Conservation (phyloP, 2,113 vertebrate species). For the Naja naja region DNA sequence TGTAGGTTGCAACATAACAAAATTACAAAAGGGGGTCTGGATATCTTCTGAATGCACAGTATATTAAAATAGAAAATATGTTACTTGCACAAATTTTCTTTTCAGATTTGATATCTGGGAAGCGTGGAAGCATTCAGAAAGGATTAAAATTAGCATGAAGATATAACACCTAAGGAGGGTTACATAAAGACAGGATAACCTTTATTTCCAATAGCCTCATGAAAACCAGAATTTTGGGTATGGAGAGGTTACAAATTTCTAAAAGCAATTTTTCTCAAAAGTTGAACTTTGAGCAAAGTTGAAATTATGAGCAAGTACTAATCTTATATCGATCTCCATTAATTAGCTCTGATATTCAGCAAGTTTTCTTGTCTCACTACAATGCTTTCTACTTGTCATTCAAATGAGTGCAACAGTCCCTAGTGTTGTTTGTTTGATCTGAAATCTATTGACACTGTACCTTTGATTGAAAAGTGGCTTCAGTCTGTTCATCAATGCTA, state of each 20-base stretch:
- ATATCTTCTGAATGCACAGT: background rate
- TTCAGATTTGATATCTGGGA: background rate
- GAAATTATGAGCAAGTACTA: background rate
- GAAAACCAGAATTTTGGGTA: background rate
- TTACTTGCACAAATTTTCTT: background rate
- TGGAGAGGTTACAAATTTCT: background rate
- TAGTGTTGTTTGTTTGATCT: rapidly evolving
- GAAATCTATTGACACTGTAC: slow-evolving; percentile 36
- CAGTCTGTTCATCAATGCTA: slow-evolving; percentile 67
- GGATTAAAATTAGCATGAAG: background rate
- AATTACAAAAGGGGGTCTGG: background rate
- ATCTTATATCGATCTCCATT: background rate
- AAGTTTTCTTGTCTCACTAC: background rate
- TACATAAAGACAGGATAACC: background rate
- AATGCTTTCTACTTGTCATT: background rate
- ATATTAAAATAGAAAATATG: background rate
- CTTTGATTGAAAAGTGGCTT: slow-evolving; percentile 66
- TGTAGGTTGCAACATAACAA: too few relatives aligned
- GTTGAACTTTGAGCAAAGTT: background rate
- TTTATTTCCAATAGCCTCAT: background rate
- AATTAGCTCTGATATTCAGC: background rate
- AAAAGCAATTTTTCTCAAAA: background rate
- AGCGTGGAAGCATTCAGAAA: background rate
- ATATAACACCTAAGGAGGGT: background rate
- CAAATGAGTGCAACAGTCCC: background rate